Evolutionary conservation across 2,797 vertebrate genomes (phyloP).

Genomic region (Falco rusticolus): DNA sequence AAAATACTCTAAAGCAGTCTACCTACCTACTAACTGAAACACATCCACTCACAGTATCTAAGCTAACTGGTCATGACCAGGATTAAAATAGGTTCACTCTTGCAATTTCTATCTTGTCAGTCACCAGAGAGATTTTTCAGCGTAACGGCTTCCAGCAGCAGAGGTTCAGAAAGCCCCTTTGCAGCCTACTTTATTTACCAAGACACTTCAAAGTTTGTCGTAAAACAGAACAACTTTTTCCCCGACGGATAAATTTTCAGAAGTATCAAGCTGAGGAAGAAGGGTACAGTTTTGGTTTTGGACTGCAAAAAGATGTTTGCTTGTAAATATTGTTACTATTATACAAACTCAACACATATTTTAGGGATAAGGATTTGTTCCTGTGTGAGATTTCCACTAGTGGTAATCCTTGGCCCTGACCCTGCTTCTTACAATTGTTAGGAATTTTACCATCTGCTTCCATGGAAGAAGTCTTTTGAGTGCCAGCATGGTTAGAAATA

Average conservation of each 20-base stretch:
- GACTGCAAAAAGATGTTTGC: not conserved
- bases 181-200: constrained; percentile 1
- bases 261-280: constrained; percentile 16
- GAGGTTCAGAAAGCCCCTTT: not conserved
- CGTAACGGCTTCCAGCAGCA: not conserved
- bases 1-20: not conserved
- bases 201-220: not conserved
- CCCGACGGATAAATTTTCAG: not conserved
- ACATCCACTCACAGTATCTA: not conserved
- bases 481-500: not conserved
- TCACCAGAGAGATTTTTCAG: not conserved
- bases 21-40: not conserved
- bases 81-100: not conserved
- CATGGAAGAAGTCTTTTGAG: not conserved
- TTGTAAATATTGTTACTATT: not conserved
- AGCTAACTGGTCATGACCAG: not conserved
- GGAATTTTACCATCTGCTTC: not conserved
- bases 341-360: not conserved
- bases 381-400: not conserved
- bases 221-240: not conserved
- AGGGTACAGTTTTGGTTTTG: not conserved
- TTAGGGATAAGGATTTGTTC: not conserved
- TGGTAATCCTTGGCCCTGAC: not conserved
- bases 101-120: not conserved
- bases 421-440: not conserved